phyloP scores from a whole-genome alignment of 2,888 invertebrate species.

The Cheilosia impressa region DNA sequence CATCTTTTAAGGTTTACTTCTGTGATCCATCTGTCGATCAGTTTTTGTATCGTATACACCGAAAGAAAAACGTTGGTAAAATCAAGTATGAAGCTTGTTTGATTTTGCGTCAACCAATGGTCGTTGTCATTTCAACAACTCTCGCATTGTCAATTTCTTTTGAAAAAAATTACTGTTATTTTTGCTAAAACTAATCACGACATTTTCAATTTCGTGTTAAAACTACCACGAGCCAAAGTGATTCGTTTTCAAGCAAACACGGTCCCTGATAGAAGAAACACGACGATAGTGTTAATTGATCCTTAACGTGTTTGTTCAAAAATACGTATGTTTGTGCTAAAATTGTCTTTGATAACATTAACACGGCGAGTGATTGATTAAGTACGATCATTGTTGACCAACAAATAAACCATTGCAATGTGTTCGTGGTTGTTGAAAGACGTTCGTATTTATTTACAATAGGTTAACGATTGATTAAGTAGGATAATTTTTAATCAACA shows the following conservation, averaged over 20 bases:
- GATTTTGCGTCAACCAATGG: no score
- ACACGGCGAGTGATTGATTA: background rate
- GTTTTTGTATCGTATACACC: no score
- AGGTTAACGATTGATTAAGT: background rate
- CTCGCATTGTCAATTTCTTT: slow-evolving; percentile 1
- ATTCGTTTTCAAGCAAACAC: background rate
- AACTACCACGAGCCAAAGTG: background rate
- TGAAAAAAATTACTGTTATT: background rate
- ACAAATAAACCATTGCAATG: no score
- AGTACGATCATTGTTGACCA: no score
- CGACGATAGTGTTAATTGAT: background rate
- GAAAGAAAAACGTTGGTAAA: background rate
- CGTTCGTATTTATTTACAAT: background rate
- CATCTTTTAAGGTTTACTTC: no score
- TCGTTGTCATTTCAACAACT: background rate
- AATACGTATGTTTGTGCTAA: background rate
- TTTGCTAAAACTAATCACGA: background rate
- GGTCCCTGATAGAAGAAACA: background rate
- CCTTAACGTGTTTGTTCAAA: background rate
- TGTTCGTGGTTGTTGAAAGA: background rate
- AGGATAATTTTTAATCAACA: background rate
- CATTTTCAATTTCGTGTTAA: slow-evolving; percentile 1
- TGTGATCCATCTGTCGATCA: no score
- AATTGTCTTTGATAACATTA: background rate
- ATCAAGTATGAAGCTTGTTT: no score